phyloP scores from a whole-genome alignment of 1,140 invertebrate genomes.

The Drosophila tsacasi region DNA sequence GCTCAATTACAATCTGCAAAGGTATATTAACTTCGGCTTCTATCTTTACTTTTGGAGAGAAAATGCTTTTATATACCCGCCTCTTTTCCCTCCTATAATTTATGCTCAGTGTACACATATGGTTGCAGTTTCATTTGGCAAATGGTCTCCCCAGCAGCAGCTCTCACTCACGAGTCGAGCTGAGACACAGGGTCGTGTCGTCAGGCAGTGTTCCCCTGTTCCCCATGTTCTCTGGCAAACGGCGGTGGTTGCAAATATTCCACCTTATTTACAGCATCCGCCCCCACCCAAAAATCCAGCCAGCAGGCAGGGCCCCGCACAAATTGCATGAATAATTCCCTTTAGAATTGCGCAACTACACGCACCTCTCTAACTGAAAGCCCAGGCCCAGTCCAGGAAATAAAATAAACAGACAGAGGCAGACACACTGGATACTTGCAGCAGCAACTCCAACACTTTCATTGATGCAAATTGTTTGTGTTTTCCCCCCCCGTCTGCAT shows the following conservation, averaged over 20 bases:
- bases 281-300: background rate
- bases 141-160: slow-evolving; percentile 62
- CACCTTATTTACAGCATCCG: slow-evolving; percentile 13
- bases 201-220: slow-evolving; percentile 11
- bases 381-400: slow-evolving; percentile 37
- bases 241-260: background rate
- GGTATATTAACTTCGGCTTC: too few species aligned
- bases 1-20: too few species aligned
- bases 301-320: slow-evolving; percentile 22
- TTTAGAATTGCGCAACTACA: slow-evolving; percentile 79
- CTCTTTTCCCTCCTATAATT: background rate
- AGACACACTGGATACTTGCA: slow-evolving; percentile 26
- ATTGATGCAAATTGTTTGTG: slow-evolving; percentile 78
- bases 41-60: background rate
- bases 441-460: slow-evolving; percentile 59
- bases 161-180: slow-evolving; percentile 18
- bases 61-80: background rate
- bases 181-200: slow-evolving; percentile 36
- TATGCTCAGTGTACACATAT: slow-evolving; percentile 15
- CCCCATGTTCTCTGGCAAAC: background rate
- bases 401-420: slow-evolving; percentile 67
- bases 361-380: slow-evolving; percentile 32
- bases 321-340: slow-evolving; percentile 85
- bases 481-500: slow-evolving; percentile 58
- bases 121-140: slow-evolving; percentile 75